Conservation (phyloP, 2,797 vertebrate genomes). For the Ambastaia sidthimunki region DNA sequence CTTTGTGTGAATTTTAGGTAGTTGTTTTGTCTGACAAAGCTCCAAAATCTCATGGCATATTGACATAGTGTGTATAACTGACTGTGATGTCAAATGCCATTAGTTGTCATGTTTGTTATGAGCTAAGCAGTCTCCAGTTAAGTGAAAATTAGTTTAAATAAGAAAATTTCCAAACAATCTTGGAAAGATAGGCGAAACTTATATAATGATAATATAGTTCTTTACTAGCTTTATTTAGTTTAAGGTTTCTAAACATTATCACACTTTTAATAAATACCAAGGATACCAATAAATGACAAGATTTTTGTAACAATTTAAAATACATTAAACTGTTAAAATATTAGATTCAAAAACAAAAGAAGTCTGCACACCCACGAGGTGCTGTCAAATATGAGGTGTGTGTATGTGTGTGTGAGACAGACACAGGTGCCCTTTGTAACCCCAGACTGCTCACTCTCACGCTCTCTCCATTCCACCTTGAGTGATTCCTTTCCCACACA, state of each 20-base stretch:
- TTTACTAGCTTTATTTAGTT: no score
- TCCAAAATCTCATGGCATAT: no score
- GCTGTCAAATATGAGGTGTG: conserved; percentile 61
- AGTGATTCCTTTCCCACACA: conserved; percentile 56
- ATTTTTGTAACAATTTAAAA: not conserved
- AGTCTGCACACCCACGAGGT: not conserved
- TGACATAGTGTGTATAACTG: no score
- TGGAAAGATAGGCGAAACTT: no score
- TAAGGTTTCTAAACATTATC: not conserved
- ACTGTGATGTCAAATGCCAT: no score
- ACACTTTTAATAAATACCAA: not conserved
- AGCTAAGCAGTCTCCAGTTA: no score
- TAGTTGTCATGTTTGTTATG: no score
- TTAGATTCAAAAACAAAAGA: not conserved
- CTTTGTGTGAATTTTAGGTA: no score
- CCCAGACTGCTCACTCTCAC: conserved; percentile 58
- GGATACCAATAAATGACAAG: not conserved
- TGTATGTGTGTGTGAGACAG: conserved; percentile 68
- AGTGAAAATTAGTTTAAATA: no score
- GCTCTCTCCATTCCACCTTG: conserved; percentile 57
- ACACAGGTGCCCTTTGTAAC: conserved; percentile 71
- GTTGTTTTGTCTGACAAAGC: no score
- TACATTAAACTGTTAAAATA: not conserved
- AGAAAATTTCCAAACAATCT: no score
- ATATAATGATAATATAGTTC: no score